Evolutionary conservation across 2,888 invertebrate genomes (phyloP).

Genomic region (Caenorhabditis drosophilae): DNA sequence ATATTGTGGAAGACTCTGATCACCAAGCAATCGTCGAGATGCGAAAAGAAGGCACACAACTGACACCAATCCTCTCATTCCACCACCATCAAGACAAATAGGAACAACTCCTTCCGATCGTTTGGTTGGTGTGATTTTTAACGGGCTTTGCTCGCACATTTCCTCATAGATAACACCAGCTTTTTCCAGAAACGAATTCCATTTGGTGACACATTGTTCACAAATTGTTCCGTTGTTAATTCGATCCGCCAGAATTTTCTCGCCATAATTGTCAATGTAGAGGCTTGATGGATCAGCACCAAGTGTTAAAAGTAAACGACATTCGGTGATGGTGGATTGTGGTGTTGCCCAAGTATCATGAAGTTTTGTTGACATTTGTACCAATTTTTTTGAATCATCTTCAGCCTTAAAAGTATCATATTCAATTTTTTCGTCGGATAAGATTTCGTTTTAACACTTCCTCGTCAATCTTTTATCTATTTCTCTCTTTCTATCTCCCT

Average conservation of each 20-base stretch:
- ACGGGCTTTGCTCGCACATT: slow-evolving; percentile 55
- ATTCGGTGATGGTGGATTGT: slow-evolving; percentile 59
- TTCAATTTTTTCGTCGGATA: no score
- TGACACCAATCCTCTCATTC: slow-evolving; percentile 59
- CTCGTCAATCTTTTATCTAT: no score
- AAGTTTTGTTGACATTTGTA: slow-evolving; percentile 58
- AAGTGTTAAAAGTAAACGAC: slow-evolving; percentile 56
- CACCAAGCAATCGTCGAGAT: slow-evolving; percentile 58
- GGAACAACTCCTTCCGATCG: slow-evolving; percentile 50
- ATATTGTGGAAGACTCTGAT: slow-evolving; percentile 52
- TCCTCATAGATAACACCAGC: slow-evolving; percentile 60
- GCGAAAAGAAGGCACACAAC: slow-evolving; percentile 62
- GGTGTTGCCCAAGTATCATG: slow-evolving; percentile 58
- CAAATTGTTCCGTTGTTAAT: slow-evolving; percentile 57
- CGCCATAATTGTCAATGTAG: slow-evolving; percentile 55
- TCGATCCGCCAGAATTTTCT: slow-evolving; percentile 53
- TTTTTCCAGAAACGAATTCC: slow-evolving; percentile 51
- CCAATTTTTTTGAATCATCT: no score
- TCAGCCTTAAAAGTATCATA: no score
- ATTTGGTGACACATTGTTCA: slow-evolving; percentile 51
- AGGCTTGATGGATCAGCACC: slow-evolving; percentile 54
- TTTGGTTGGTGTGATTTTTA: slow-evolving; percentile 35
- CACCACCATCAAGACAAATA: slow-evolving; percentile 62
- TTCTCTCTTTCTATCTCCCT: no score
- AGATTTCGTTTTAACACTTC: no score